These are phyloP conservation scores for Craseonycteris thonglongyai DNA, from an alignment of 2,113 vertebrate genomes.

Conservation along the genomic window DNA sequence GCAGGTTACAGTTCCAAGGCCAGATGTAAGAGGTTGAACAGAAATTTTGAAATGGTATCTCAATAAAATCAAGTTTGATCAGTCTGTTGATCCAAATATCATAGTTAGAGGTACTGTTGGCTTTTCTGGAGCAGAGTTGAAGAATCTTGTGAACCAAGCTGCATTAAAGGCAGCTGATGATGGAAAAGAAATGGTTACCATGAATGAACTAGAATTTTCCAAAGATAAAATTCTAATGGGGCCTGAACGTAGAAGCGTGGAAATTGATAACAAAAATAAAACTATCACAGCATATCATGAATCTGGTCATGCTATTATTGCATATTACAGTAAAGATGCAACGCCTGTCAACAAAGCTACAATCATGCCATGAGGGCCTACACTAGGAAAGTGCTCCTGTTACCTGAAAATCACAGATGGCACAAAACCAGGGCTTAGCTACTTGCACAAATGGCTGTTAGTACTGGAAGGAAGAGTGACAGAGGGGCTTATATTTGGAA, in stretches of 20 bases:
- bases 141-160: conserved; percentile 98
- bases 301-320: conserved; percentile 97
- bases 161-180: conserved; percentile 98
- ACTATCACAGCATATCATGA: conserved; percentile 98
- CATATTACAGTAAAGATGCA: conserved; percentile 96
- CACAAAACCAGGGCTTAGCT: conserved; percentile 96
- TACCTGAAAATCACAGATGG: conserved; percentile 97
- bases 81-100: conserved; percentile 87
- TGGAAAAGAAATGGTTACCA: conserved; percentile 94
- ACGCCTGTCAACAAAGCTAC: conserved; percentile 99
- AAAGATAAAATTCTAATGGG: conserved; percentile 99
- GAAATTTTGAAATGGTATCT: conserved; percentile 98
- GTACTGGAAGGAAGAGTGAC: conserved; percentile 97
- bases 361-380: conserved; percentile 96
- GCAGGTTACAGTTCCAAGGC: conserved; percentile 96
- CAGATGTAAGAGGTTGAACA: conserved; percentile 95
- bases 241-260: conserved; percentile 93
- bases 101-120: conserved; percentile 98
- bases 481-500: conserved; percentile 97
- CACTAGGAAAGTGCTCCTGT: conserved; percentile 95
- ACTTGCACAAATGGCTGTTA: conserved; percentile 97
- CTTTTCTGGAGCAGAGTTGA: conserved; percentile 96
- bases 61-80: conserved; percentile 94
- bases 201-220: conserved; percentile 95
- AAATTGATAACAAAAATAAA: conserved; percentile 96